Conservation (phyloP, 2,888 invertebrate genomes). For the Ischnus inquisitorius region DNA sequence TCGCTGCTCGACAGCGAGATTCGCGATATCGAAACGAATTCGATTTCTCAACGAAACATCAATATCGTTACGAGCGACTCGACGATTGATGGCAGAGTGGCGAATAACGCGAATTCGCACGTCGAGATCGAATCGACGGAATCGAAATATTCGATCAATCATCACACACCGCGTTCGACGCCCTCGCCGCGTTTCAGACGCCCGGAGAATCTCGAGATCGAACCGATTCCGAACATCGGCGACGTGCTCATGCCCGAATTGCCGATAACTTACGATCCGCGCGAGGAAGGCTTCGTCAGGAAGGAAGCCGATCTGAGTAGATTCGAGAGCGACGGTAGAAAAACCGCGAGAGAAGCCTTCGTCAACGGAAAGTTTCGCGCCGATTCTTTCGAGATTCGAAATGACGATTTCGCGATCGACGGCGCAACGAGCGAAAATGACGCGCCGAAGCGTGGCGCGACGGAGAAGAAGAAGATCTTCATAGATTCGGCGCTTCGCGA, state of each 20-base stretch:
- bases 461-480: conserved; percentile 56
- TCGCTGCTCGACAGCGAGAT: conserved; percentile 53
- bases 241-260: conserved; percentile 37
- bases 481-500: conserved; percentile 68
- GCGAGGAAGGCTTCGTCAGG: conserved; percentile 59
- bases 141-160: neutral
- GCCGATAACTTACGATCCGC: conserved; percentile 60
- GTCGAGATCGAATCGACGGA: conserved; percentile 8
- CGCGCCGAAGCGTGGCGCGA: neutral
- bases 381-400: conserved; percentile 4
- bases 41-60: neutral
- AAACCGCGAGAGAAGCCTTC: conserved; percentile 51
- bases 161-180: conserved; percentile 5
- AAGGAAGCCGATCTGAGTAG: conserved; percentile 21
- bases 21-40: neutral
- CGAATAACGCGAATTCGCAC: neutral
- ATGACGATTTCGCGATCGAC: neutral
- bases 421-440: conserved; percentile 10
- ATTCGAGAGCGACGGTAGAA: conserved; percentile 1
- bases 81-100: neutral
- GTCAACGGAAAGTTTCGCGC: conserved; percentile 25
- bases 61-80: neutral
- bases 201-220: conserved; percentile 20
- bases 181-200: conserved; percentile 52
- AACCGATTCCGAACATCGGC: conserved; percentile 41